Evolutionary conservation across 2,888 invertebrate species (phyloP).

Genomic region (Calameuta idolon): DNA sequence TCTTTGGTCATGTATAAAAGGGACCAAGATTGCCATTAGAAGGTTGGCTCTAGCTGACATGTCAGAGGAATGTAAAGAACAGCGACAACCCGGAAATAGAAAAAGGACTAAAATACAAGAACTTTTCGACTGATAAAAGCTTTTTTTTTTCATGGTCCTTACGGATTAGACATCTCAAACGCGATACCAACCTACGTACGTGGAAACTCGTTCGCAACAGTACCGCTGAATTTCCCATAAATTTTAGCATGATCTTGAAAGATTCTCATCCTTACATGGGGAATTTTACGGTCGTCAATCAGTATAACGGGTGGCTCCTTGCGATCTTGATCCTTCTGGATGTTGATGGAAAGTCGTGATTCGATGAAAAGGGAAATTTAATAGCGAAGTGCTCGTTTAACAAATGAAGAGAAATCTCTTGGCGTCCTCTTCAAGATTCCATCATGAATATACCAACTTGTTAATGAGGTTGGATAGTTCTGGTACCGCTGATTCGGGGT

Average conservation of each 20-base stretch:
- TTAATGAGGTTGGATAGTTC: background rate
- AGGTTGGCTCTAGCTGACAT: background rate
- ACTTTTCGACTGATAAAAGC: background rate
- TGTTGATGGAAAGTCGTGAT: background rate
- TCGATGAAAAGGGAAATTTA: background rate
- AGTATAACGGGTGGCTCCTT: background rate
- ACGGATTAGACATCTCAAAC: background rate
- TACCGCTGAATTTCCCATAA: background rate
- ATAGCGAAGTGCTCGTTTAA: background rate
- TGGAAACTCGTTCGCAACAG: background rate
- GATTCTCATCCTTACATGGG: background rate
- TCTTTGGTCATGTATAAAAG: background rate
- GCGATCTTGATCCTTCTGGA: background rate
- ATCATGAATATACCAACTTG: background rate
- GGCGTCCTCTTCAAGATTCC: background rate
- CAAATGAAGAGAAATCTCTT: background rate
- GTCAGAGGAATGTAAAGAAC: background rate
- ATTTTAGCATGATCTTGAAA: background rate
- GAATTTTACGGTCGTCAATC: background rate
- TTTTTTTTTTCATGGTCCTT: background rate
- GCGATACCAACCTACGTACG: background rate
- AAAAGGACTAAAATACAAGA: background rate
- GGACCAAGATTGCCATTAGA: background rate
- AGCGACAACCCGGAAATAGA: background rate
- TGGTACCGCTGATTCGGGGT: background rate